phyloP scores from a whole-genome alignment of 2,797 vertebrate genomes.

The Squalus acanthias region DNA sequence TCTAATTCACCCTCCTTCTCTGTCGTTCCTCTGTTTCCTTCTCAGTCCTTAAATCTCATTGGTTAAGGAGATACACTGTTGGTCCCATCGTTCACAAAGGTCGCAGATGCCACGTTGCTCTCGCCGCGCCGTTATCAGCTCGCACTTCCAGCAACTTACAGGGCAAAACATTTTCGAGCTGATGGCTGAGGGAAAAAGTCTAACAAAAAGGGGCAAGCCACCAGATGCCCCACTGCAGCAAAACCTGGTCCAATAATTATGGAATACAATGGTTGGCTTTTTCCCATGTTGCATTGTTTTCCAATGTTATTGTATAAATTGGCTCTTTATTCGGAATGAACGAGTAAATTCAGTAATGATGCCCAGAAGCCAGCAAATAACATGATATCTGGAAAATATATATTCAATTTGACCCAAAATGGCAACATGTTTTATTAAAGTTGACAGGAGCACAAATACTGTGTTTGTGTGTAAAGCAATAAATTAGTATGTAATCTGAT shows the following conservation, averaged over 20 bases:
- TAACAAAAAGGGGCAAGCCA: neutral
- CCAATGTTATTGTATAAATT: too few relatives aligned
- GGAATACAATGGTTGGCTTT: too few relatives aligned
- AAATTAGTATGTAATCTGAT: neutral
- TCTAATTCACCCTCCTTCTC: neutral
- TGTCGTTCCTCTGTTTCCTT: neutral
- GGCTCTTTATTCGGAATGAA: conserved; percentile 3
- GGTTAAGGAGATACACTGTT: neutral
- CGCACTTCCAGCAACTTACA: neutral
- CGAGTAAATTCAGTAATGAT: neutral
- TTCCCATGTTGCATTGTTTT: too few relatives aligned
- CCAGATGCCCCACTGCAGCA: neutral
- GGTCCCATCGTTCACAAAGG: neutral
- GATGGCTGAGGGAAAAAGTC: neutral
- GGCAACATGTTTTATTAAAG: conserved; percentile 1
- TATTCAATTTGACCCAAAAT: neutral
- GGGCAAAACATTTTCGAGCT: neutral
- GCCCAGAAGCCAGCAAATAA: neutral
- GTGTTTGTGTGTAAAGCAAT: neutral
- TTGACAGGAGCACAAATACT: neutral
- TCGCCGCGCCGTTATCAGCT: neutral
- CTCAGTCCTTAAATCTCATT: neutral
- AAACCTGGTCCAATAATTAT: neutral
- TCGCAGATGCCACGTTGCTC: neutral
- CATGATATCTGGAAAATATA: neutral